Evolutionary conservation across 2,888 invertebrate genomes (phyloP).

Genomic region (Rotaria macrura): DNA sequence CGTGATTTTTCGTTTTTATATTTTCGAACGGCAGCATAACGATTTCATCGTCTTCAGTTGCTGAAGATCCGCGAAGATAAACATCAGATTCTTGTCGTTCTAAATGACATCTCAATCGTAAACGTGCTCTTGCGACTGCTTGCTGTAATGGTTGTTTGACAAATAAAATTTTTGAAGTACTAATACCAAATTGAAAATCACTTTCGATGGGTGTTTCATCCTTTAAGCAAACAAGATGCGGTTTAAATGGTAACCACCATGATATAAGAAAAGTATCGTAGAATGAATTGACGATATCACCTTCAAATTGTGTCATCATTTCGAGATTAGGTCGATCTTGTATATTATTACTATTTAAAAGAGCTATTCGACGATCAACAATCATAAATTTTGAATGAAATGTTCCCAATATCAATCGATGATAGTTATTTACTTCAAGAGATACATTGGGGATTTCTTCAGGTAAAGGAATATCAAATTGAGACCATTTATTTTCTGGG

Average conservation of each 20-base stretch:
- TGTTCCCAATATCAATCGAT: neutral
- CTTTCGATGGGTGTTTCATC: neutral
- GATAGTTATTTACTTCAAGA: conserved; percentile 7
- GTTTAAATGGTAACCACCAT: conserved; percentile 20
- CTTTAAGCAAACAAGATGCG: neutral
- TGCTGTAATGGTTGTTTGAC: neutral
- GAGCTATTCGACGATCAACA: neutral
- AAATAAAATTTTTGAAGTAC: neutral
- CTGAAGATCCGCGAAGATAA: neutral
- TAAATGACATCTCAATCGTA: neutral
- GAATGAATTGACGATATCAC: conserved; percentile 9
- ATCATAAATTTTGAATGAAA: neutral
- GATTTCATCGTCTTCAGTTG: neutral
- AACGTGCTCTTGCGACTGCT: conserved; percentile 4
- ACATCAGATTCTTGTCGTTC: neutral
- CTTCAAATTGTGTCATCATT: conserved; percentile 18
- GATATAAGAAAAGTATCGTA: conserved; percentile 17
- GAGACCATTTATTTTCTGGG: neutral
- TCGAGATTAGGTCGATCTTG: conserved; percentile 20
- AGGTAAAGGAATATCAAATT: neutral
- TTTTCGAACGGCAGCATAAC: neutral
- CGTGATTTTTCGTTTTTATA: neutral
- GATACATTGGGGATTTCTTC: neutral
- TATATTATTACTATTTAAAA: conserved; percentile 21
- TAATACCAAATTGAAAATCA: neutral